Evolutionary conservation across 1,140 invertebrate genomes (phyloP), one percentile per base, ranked within the genome.

Genomic region (Microplitis demolitor): DNA sequence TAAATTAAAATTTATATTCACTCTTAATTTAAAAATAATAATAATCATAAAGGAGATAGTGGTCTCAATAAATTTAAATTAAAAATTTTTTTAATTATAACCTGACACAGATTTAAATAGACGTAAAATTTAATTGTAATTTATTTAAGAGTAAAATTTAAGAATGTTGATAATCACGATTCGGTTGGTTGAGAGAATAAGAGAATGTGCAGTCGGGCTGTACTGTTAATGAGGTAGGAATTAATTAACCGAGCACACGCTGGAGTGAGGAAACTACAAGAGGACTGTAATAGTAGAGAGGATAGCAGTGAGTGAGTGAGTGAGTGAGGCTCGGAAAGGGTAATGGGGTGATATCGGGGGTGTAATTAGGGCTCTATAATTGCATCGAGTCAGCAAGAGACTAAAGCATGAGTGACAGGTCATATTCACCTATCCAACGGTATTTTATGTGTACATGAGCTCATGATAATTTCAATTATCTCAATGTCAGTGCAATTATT

Each of bases 341-440:
- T 45, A 45, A 45, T 8, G 39, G 39, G 39, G 39, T 45, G 56
- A 4, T 11, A 9, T 5, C 3, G 16, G 56, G 24, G 56, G 56
- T 73, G 79, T 85, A 84, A 85, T 85, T 85, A 84, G 81, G 78
- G 82, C 78, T 80, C 82, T 83, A 80, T 85, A 85, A 83, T 85
- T 84, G 79, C 79, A 76, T 75, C 74, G 81, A 83, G 79, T 83
- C 80, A 80, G 81, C 66, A 54, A 64, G 62, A 16, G 9, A 67
- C 50, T 67, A 67, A 0, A 53, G 66, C 34, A 67, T 67, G 66
- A 67, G 51, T 67, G 66, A 67, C 50, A 67, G 66, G 3, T 53
- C 45, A 24, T 54, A 24, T 37, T 34, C 13, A 54, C 66, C 33
- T 24, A 53, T 51, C 66, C 24, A 35, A 13, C 39, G 16, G 9